Percentiles rank a stretch among this genome's conserved stretches.
Evolutionary conservation across 2,888 invertebrate genomes (phyloP).

Genomic region (Temnothorax rugatulus): DNA sequence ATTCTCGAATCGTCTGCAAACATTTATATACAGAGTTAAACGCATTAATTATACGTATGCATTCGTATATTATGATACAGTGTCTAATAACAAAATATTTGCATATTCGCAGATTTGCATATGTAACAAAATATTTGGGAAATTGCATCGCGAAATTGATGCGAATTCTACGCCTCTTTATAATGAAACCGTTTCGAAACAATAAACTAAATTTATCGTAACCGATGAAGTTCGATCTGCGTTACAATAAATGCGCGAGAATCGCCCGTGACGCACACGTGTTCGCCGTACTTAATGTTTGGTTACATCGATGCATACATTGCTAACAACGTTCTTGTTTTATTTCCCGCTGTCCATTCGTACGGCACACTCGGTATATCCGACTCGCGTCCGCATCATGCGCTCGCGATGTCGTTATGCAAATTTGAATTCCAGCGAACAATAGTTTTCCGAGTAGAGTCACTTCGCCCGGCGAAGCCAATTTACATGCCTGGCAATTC

Average conservation of each 20-base stretch:
- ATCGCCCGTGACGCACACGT: background rate
- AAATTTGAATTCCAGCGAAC: conserved; percentile 78
- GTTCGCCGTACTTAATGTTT: background rate
- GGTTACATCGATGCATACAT: background rate
- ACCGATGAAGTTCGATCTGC: conserved; percentile 1
- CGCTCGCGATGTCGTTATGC: conserved; percentile 77
- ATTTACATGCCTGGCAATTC: conserved; percentile 70
- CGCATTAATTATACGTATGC: too few relatives aligned
- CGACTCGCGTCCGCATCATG: conserved; percentile 59
- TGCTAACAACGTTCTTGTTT: background rate
- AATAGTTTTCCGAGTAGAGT: conserved; percentile 75
- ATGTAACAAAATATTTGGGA: too few relatives aligned
- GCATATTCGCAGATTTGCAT: too few relatives aligned
- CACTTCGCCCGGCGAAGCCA: conserved; percentile 55
- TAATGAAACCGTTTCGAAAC: conserved; percentile 14
- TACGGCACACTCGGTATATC: conserved; percentile 64
- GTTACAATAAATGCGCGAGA: background rate
- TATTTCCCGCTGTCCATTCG: conserved; percentile 48
- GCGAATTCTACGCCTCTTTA: background rate
- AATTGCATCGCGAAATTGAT: background rate
- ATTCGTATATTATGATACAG: background rate
- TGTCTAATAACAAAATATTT: background rate
- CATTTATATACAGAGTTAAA: background rate
- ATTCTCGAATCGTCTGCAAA: background rate
- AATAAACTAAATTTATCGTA: conserved; percentile 12